phyloP scores from a whole-genome alignment of 2,797 vertebrate genomes.

The Psittacula echo region DNA sequence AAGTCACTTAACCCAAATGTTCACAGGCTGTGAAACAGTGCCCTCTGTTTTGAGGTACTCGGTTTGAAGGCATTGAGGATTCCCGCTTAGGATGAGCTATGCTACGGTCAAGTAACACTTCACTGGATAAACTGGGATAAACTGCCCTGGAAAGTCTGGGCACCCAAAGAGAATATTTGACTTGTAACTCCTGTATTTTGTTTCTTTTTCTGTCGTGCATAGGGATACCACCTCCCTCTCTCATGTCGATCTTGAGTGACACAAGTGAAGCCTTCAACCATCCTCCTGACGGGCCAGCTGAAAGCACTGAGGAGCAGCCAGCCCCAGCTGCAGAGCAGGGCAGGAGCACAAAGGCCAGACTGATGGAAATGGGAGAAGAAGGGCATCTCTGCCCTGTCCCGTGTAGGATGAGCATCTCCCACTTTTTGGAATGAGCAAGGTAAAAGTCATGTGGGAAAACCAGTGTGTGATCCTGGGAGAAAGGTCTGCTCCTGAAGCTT shows the following conservation, averaged over 20 bases:
- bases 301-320: neutral
- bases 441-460: neutral
- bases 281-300: neutral
- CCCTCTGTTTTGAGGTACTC: neutral
- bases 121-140: neutral
- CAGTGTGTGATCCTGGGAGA: neutral
- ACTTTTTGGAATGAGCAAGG: neutral
- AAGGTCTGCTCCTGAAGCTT: neutral
- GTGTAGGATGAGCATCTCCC: fast-evolving
- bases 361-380: neutral
- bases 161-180: neutral
- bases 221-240: neutral
- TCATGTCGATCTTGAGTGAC: fast-evolving
- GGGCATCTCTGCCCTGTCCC: neutral
- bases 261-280: neutral
- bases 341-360: neutral
- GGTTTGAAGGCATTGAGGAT: neutral
- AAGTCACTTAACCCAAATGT: neutral
- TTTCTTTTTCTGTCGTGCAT: neutral
- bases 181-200: neutral
- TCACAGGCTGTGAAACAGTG: neutral
- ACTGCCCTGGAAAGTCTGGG: neutral
- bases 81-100: neutral
- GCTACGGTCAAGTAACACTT: neutral
- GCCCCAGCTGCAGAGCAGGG: neutral